These are phyloP conservation scores for Seira sanloemensis DNA, from an alignment of 2,888 invertebrate species.

Conservation along the genomic window DNA sequence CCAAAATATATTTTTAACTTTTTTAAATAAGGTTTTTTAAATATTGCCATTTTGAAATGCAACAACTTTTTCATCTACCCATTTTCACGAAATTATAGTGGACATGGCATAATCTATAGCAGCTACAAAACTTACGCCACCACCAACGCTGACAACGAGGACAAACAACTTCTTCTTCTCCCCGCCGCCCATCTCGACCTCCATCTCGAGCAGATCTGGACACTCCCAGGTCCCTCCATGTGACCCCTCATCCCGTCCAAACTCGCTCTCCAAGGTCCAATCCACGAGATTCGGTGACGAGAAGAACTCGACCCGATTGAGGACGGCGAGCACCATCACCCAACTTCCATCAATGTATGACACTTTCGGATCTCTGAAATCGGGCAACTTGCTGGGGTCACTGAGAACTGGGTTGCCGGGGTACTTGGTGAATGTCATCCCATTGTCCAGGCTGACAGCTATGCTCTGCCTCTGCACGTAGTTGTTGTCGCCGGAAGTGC, in stretches of 20 bases:
- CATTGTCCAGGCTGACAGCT: constrained; percentile 66
- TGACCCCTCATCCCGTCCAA: constrained; percentile 62
- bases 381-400: constrained; percentile 23
- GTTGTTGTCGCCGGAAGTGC: constrained; percentile 49
- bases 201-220: constrained; percentile 49
- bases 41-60: too few species aligned
- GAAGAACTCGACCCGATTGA: constrained; percentile 63
- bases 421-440: constrained; percentile 63
- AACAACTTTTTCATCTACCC: too few species aligned
- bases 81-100: too few species aligned
- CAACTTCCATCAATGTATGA: constrained; percentile 50
- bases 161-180: constrained; percentile 58
- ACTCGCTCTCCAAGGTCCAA: constrained; percentile 63
- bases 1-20: too few species aligned
- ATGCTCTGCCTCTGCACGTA: constrained; percentile 62
- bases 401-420: constrained; percentile 67
- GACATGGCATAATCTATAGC: too few species aligned
- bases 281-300: constrained; percentile 51
- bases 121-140: constrained; percentile 68
- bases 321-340: constrained; percentile 66
- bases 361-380: constrained; percentile 71
- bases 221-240: constrained; percentile 72
- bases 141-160: constrained; percentile 68
- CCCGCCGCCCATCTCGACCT: background rate
- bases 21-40: too few species aligned